Conservation (phyloP, 2,113 vertebrate genomes). For the Micromys minutus region DNA sequence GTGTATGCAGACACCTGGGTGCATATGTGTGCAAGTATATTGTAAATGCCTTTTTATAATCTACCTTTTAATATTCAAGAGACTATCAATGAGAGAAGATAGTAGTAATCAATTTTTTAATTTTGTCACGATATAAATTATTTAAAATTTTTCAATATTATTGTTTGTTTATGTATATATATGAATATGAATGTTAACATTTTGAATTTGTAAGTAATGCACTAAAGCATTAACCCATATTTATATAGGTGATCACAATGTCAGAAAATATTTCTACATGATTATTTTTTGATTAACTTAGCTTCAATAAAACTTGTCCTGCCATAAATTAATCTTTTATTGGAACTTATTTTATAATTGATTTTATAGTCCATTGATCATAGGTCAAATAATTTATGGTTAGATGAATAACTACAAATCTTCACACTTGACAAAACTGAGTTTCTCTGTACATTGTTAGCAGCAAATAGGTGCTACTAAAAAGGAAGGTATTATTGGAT, state of each 20-base stretch:
- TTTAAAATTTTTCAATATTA: background rate
- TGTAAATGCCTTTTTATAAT: background rate
- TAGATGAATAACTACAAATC: conserved; percentile 70
- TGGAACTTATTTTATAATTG: conserved; percentile 70
- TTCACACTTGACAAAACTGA: conserved; percentile 57
- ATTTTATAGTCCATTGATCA: conserved; percentile 60
- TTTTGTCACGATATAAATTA: background rate
- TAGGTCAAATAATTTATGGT: conserved; percentile 53
- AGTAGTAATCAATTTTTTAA: background rate
- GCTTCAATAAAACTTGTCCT: conserved; percentile 55
- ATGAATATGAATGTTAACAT: background rate
- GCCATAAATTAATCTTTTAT: conserved; percentile 67
- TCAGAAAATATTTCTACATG: conserved; percentile 50
- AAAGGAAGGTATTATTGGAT: background rate
- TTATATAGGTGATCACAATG: conserved; percentile 49
- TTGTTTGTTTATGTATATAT: background rate
- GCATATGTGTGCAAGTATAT: background rate
- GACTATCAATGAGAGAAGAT: background rate
- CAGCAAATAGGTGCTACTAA: background rate
- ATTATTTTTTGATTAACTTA: conserved; percentile 58
- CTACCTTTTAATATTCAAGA: background rate
- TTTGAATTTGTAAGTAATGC: conserved; percentile 11
- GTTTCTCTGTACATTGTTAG: conserved; percentile 46
- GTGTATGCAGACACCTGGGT: background rate
- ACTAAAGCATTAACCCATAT: conserved; percentile 13